These are phyloP conservation scores for Cosmorhoe ocellata DNA, from an alignment of 2,888 invertebrate species.

Conservation along the genomic window DNA sequence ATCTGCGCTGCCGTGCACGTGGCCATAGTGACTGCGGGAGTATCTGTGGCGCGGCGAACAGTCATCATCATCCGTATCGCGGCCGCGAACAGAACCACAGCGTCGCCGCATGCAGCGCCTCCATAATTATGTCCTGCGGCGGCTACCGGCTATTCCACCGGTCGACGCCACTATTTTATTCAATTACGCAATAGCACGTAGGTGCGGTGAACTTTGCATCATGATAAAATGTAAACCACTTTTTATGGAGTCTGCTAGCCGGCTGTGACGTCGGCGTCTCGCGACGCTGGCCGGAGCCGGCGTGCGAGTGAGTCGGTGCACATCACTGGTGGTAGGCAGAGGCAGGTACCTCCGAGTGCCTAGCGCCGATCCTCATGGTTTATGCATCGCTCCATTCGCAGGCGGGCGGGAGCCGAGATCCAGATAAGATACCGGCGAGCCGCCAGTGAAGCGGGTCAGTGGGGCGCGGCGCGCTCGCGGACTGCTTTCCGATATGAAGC, in stretches of 20 bases:
- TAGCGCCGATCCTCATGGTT: slow-evolving; percentile 19
- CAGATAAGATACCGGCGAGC: slow-evolving; percentile 22
- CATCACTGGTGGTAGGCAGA: no score
- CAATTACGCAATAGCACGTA: no score
- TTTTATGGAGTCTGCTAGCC: no score
- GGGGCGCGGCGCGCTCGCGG: slow-evolving; percentile 4
- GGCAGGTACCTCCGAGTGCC: neutral
- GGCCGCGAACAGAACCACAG: slow-evolving; percentile 3
- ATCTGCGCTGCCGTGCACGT: neutral
- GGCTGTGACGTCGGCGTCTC: no score
- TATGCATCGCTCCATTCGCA: slow-evolving; percentile 22
- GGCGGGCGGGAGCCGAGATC: slow-evolving; percentile 23
- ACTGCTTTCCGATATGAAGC: neutral
- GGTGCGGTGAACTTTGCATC: no score
- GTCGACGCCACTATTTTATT: no score
- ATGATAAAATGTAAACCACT: no score
- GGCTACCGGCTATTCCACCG: no score
- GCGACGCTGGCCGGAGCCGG: no score
- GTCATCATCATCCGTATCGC: slow-evolving; percentile 7
- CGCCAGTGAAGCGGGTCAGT: slow-evolving; percentile 22
- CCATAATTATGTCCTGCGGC: neutral
- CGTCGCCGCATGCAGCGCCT: slow-evolving; percentile 1
- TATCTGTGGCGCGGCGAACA: slow-evolving; percentile 5
- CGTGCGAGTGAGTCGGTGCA: no score
- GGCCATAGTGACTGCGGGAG: neutral